phyloP scores from a whole-genome alignment of 2,113 vertebrate genomes.

The Jaculus jaculus region DNA sequence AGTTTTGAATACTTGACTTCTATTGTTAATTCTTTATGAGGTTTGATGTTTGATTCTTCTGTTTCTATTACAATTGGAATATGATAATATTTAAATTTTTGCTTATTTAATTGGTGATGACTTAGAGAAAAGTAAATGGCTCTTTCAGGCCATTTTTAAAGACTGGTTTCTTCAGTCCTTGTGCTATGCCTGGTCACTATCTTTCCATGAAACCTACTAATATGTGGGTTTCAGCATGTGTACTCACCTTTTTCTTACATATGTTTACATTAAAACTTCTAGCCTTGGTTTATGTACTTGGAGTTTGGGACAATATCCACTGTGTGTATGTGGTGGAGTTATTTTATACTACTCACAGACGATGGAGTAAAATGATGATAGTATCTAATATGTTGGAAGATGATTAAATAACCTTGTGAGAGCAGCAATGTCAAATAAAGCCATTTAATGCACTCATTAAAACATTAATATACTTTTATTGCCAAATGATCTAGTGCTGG shows the following conservation, averaged over 20 bases:
- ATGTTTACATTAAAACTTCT: not conserved
- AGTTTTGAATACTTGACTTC: not conserved
- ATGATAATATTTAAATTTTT: not conserved
- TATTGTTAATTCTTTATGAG: not conserved
- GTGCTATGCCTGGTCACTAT: not conserved
- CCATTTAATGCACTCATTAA: slow-evolving; percentile 31
- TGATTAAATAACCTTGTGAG: slow-evolving; percentile 44
- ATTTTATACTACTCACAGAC: not conserved
- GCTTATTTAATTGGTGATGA: not conserved
- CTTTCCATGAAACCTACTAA: not conserved
- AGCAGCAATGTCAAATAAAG: slow-evolving; percentile 20
- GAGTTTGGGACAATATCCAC: not conserved
- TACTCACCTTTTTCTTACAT: not conserved
- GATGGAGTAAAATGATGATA: not conserved
- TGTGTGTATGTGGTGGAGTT: not conserved
- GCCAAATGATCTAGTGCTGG: slow-evolving; percentile 15
- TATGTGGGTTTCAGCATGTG: not conserved
- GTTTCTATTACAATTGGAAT: not conserved
- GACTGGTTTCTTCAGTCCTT: not conserved
- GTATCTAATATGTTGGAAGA: not conserved
- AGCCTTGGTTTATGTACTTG: not conserved
- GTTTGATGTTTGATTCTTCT: not conserved
- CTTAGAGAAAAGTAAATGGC: not conserved
- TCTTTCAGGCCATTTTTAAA: not conserved
- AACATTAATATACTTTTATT: slow-evolving; percentile 58